These are phyloP conservation scores for Pectinophora gossypiella DNA, from an alignment of 1,140 invertebrate genomes.

Conservation along the genomic window DNA sequence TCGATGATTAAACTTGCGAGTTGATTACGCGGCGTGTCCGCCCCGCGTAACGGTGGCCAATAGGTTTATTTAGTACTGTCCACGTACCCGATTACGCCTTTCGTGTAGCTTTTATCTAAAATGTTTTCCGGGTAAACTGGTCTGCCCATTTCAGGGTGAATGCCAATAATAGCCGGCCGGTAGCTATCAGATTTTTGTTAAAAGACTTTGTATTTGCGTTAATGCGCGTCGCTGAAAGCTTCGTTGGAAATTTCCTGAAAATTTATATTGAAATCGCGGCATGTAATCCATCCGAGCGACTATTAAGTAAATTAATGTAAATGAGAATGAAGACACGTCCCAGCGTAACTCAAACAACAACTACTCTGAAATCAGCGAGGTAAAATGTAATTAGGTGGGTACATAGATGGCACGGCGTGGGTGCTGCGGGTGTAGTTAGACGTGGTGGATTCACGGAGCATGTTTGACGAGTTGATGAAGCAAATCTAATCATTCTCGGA, in stretches of 20 bases:
- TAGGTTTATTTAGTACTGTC: constrained; percentile 26
- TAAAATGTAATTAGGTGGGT: background rate
- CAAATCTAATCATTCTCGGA: constrained; percentile 1
- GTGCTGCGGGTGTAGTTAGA: background rate
- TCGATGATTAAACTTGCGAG: constrained; percentile 31
- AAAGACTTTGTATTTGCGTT: too few relatives aligned
- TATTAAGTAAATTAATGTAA: too few relatives aligned
- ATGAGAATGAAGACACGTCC: too few relatives aligned
- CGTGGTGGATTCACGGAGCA: background rate
- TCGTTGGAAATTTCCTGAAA: too few relatives aligned
- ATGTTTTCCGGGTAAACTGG: background rate
- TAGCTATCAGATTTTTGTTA: too few relatives aligned
- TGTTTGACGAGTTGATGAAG: constrained; percentile 4
- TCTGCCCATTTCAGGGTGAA: background rate
- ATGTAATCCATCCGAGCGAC: too few relatives aligned
- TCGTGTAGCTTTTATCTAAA: background rate
- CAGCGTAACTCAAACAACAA: too few relatives aligned
- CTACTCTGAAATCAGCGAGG: too few relatives aligned
- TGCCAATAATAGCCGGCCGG: background rate
- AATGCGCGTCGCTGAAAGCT: too few relatives aligned
- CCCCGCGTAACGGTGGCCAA: constrained; percentile 8
- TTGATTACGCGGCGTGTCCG: constrained; percentile 33
- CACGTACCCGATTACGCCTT: constrained; percentile 1
- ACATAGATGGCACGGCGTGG: background rate
- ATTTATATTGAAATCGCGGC: too few relatives aligned